Percentiles rank a stretch among this genome's conserved stretches.
Conservation (phyloP, 1,140 invertebrate species). For the Lasioglossum baleicum region DNA sequence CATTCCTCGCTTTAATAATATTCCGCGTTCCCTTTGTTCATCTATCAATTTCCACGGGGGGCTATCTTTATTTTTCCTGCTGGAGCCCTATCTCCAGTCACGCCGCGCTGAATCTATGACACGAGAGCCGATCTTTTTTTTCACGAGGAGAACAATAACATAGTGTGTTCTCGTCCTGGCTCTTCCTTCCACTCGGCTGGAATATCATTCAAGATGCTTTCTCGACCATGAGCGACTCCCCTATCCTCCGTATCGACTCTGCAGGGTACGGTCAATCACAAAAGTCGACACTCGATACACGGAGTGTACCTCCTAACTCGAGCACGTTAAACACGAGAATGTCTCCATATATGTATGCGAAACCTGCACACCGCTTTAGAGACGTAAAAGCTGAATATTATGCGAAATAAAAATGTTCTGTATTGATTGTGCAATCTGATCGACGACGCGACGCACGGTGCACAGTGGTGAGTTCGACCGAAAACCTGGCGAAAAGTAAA, state of each 20-base stretch:
- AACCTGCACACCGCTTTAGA: no score
- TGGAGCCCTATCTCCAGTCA: background rate
- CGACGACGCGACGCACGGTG: no score
- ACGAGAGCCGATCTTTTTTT: slow-evolving; percentile 7
- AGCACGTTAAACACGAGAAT: no score
- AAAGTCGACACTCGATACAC: no score
- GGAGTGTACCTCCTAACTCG: no score
- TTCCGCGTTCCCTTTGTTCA: slow-evolving; percentile 33
- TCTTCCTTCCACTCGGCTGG: background rate
- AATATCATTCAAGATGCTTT: background rate
- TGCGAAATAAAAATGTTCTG: no score
- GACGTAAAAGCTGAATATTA: no score
- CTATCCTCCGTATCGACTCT: background rate
- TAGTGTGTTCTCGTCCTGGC: background rate
- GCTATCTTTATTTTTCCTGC: slow-evolving; percentile 26
- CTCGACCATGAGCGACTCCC: background rate
- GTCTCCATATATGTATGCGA: no score
- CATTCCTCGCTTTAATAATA: slow-evolving; percentile 36
- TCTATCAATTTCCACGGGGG: slow-evolving; percentile 34
- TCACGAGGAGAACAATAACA: slow-evolving; percentile 1
- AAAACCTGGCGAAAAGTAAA: no score
- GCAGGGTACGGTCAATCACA: no score
- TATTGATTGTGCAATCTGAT: no score
- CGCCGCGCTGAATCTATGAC: background rate
- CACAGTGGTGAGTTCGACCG: no score